Evolutionary conservation across 2,888 invertebrate genomes (phyloP).

Genomic region (Perdita meconis): DNA sequence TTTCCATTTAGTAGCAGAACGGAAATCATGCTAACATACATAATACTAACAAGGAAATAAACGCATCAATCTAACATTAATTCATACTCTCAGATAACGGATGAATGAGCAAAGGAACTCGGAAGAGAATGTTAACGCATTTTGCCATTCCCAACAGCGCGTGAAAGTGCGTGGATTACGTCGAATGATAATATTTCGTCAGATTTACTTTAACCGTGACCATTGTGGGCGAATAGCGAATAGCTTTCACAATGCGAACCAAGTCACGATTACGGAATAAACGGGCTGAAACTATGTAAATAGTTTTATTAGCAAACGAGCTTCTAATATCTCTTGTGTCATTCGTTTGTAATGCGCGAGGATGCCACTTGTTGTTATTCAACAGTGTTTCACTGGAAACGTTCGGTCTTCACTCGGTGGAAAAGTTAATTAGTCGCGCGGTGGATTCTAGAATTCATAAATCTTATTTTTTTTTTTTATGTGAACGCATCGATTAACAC

Average conservation of each 20-base stretch:
- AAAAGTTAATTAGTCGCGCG: slow-evolving; percentile 16
- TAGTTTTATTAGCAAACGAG: background rate
- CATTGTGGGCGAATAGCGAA: slow-evolving; percentile 4
- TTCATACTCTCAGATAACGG: too few species aligned
- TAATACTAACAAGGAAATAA: too few species aligned
- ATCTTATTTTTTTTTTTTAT: too few species aligned
- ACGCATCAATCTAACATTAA: too few species aligned
- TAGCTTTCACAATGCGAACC: slow-evolving; percentile 25
- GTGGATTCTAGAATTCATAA: background rate
- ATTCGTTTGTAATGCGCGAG: background rate
- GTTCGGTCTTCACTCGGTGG: background rate
- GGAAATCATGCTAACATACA: too few species aligned
- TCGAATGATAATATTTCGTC: slow-evolving; percentile 31
- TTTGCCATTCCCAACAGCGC: too few species aligned
- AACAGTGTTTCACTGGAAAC: background rate
- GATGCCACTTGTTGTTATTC: slow-evolving; percentile 5
- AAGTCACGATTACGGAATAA: background rate
- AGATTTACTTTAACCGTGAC: slow-evolving; percentile 6
- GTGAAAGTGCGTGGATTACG: slow-evolving; percentile 26
- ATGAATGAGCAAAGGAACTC: too few species aligned
- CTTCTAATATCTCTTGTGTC: background rate
- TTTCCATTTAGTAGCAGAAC: too few species aligned
- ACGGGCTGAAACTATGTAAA: background rate
- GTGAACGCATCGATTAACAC: slow-evolving; percentile 4
- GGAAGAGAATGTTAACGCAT: too few species aligned